Percentiles rank a stretch among this genome's conserved stretches.
These are phyloP conservation scores for Apostichopus leukothele DNA, from an alignment of 53 echinoderm and acorn worm species.

Conservation along the genomic window DNA sequence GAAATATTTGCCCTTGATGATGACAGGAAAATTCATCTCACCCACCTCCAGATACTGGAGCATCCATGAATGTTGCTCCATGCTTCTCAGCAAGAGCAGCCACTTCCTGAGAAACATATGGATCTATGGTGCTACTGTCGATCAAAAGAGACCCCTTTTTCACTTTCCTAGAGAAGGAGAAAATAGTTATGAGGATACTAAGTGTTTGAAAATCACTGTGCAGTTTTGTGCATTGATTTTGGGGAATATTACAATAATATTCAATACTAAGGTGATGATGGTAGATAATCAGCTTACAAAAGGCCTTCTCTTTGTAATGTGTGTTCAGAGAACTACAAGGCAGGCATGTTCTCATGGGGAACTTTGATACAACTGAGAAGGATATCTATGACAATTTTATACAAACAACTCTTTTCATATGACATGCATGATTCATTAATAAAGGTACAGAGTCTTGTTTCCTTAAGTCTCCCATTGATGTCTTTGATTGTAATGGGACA, in stretches of 20 bases:
- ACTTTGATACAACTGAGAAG: too few relatives aligned
- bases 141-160: slow-evolving; percentile 79
- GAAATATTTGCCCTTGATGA: too few relatives aligned
- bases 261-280: too few relatives aligned
- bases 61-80: slow-evolving; percentile 88
- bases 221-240: not conserved
- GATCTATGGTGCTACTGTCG: slow-evolving; percentile 98
- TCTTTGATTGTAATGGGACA: too few relatives aligned
- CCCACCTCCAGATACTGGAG: slow-evolving; percentile 95
- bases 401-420: too few relatives aligned
- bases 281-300: too few relatives aligned
- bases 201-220: not conserved
- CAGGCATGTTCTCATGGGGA: too few relatives aligned
- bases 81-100: slow-evolving; percentile 72
- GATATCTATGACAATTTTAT: too few relatives aligned
- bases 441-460: not conserved
- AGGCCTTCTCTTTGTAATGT: too few relatives aligned
- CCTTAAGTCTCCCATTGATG: not conserved
- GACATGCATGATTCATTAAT: not conserved
- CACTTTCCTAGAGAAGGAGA: slow-evolving; percentile 59
- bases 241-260: too few relatives aligned
- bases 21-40: not conserved
- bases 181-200: too few relatives aligned
- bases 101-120: slow-evolving; percentile 75
- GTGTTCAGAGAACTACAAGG: too few relatives aligned